These are phyloP conservation scores for Magallana angulata DNA, from an alignment of 1,140 invertebrate species.

Conservation along the genomic window DNA sequence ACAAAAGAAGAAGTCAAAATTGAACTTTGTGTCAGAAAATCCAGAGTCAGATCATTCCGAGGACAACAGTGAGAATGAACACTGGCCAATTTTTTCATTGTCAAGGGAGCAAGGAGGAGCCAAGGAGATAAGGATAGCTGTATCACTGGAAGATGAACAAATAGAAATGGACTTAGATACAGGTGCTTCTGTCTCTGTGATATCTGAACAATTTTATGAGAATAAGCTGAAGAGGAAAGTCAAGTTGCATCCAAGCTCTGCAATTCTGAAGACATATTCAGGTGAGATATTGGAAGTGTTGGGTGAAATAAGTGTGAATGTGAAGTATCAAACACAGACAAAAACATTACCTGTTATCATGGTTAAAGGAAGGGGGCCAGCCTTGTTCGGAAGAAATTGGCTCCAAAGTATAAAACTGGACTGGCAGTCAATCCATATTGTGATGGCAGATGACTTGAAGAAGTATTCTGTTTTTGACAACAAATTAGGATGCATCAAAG, in stretches of 20 bases:
- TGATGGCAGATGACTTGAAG: conserved; percentile 45
- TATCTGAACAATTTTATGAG: not conserved
- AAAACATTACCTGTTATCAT: conserved; percentile 10
- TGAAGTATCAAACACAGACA: conserved; percentile 10
- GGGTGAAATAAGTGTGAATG: not conserved
- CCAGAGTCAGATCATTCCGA: too few species aligned
- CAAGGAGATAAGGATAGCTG: not conserved
- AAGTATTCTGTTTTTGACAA: conserved; percentile 52
- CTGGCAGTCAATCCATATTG: conserved; percentile 30
- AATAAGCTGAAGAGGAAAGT: not conserved
- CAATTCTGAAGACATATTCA: conserved; percentile 50
- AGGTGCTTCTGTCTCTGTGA: not conserved
- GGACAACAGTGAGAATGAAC: conserved; percentile 77
- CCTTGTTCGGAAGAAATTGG: conserved; percentile 36
- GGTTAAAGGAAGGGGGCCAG: not conserved
- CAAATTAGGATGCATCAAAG: conserved; percentile 13
- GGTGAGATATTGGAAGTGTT: conserved; percentile 32
- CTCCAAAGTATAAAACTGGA: not conserved
- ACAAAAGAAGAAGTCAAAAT: conserved; percentile 9
- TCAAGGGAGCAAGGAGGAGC: conserved; percentile 38
- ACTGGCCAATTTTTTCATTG: conserved; percentile 24
- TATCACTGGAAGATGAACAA: not conserved
- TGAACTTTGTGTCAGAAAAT: not conserved
- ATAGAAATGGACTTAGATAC: not conserved
- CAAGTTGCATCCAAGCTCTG: not conserved